phyloP scores from a whole-genome alignment of 2,888 invertebrate genomes.

The Actias luna region DNA sequence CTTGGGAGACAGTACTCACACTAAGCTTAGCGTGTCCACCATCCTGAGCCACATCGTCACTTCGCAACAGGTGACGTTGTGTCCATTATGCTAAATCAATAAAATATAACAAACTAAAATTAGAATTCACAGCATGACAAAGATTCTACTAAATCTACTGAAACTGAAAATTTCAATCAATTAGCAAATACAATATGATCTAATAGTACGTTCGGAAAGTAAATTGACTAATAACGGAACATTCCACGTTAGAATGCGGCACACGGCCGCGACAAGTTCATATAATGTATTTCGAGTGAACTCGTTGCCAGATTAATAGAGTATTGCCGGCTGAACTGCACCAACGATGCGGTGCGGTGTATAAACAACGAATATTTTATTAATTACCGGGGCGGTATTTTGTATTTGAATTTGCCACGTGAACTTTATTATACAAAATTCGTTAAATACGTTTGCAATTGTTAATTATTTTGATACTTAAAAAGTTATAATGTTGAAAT shows the following conservation, averaged over 20 bases:
- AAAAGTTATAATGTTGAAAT: too few species aligned
- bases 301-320: conserved; percentile 45
- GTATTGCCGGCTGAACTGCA: conserved; percentile 35
- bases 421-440: too few species aligned
- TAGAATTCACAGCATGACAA: too few species aligned
- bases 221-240: conserved; percentile 45
- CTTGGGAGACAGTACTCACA: too few species aligned
- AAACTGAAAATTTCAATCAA: conserved; percentile 15
- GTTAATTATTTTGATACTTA: too few species aligned
- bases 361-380: conserved; percentile 25
- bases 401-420: background rate
- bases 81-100: too few species aligned
- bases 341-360: conserved; percentile 25
- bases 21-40: too few species aligned
- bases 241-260: conserved; percentile 40
- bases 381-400: background rate
- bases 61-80: too few species aligned
- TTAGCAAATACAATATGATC: conserved; percentile 26
- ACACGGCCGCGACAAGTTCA: conserved; percentile 43
- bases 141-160: conserved; percentile 1
- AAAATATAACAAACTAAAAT: too few species aligned
- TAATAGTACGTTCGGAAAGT: conserved; percentile 30
- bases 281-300: conserved; percentile 56
- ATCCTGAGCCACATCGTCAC: too few species aligned
- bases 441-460: too few species aligned